These are phyloP conservation scores for Cydia strobilella DNA, from an alignment of 1,140 invertebrate genomes.

Conservation along the genomic window DNA sequence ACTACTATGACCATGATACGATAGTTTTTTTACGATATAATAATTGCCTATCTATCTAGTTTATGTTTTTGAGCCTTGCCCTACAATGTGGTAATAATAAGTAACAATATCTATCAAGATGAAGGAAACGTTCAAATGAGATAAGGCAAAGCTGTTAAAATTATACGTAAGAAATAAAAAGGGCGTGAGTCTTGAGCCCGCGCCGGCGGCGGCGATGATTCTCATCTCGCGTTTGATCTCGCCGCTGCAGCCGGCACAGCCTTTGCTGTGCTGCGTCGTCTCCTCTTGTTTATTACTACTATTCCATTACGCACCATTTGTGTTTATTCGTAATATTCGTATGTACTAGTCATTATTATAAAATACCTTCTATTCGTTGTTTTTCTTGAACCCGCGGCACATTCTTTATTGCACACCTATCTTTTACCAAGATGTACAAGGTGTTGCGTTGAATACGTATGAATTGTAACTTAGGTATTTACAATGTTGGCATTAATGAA, in stretches of 20 bases:
- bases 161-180: conserved; percentile 58
- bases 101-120: conserved; percentile 37
- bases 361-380: no score
- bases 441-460: no score
- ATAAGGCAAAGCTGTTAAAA: conserved; percentile 68
- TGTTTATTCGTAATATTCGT: neutral
- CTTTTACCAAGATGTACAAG: no score
- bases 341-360: neutral
- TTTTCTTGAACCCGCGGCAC: no score
- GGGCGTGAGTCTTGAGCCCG: conserved; percentile 57
- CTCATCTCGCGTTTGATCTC: conserved; percentile 71
- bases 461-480: no score
- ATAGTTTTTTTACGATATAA: no score
- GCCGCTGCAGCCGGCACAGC: conserved; percentile 51
- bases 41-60: neutral
- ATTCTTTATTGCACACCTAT: no score
- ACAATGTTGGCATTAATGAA: no score
- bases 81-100: conserved; percentile 7
- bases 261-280: conserved; percentile 54
- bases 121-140: conserved; percentile 53
- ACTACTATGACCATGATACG: neutral
- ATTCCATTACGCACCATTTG: neutral
- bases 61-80: neutral
- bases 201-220: conserved; percentile 58
- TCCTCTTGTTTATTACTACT: conserved; percentile 35